Evolutionary conservation across 2,797 vertebrate genomes (phyloP).

Genomic region (Aulostomus chinensis): DNA sequence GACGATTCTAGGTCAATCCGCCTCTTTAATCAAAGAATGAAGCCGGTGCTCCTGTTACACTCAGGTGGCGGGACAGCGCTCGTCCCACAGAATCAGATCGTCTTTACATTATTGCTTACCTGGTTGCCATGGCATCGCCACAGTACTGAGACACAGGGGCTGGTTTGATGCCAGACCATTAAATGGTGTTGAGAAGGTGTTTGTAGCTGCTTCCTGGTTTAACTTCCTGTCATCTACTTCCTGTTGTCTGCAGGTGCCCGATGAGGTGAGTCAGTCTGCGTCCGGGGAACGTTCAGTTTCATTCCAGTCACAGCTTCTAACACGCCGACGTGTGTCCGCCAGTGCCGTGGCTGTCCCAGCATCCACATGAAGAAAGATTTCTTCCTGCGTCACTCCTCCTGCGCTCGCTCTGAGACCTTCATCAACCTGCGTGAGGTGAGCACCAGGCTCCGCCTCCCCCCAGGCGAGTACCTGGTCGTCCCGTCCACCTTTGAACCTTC

Average conservation of each 20-base stretch:
- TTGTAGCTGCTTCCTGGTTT: no score
- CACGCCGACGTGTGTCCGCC: not conserved
- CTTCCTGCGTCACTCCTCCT: constrained; percentile 85
- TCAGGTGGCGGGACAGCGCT: no score
- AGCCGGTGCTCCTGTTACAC: no score
- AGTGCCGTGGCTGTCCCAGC: constrained; percentile 81
- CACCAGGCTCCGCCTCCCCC: constrained; percentile 85
- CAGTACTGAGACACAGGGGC: no score
- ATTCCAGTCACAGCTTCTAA: no score
- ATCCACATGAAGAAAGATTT: constrained; percentile 93
- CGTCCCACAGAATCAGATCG: no score
- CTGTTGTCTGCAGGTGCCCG: constrained; percentile 81
- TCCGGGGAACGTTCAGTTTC: not conserved
- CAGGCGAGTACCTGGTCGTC: constrained; percentile 89
- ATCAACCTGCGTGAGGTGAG: constrained; percentile 91
- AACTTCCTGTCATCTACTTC: not conserved
- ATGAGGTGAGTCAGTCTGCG: constrained; percentile 81
- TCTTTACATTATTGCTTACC: no score
- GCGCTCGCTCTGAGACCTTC: constrained; percentile 90
- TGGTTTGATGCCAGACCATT: no score
- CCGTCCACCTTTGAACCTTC: constrained; percentile 91
- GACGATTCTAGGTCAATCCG: no score
- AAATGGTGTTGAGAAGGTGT: no score
- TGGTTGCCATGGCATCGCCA: no score
- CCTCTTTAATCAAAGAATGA: no score